Base-by-base conservation (phyloP, 37 sponge, comb jelly and placozoan species). In the Geodia barretti region DNA sequence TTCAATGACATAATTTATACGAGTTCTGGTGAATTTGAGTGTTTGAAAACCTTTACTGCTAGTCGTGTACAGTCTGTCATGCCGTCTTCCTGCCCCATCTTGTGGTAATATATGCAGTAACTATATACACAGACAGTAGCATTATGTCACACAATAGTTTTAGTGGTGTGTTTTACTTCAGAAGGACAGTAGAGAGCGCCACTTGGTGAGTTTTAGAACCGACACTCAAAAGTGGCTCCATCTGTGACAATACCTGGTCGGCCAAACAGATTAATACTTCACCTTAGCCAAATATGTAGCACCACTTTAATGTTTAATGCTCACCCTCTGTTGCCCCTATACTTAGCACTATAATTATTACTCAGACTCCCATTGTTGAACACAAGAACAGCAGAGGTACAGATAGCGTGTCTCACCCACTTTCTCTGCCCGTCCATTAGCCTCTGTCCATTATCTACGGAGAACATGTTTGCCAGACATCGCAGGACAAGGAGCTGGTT, bases 401-500 rank as follows among this genome's bases (percentile, higher is more conserved):
- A 70, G 78, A 28, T 14, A 66, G 1, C 1, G 17, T 70, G 29
- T 4, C 31, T 61, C 37, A 82, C 77, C 71, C 39, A 60, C 29
- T 75, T 75, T 60, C 72, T 64, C 28, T 80, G 39, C 3, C 35
- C 20, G 38, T 62, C n/a, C 86, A 86, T 74, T 20, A 80, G 78
- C 21, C 43, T 39, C 17, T 29, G 60, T 23, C 87, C 87, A 63
- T 17, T 20, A 39, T 69, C 39, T 25, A 68, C 24, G 29, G 83
- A 20, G 26, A 92, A 92, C 29, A 79, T 47, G 73, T 92, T 92
- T 30, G 86, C 85, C 43, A 92, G 31, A 30, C 75, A 70, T 30
- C 93, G 68, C 47, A 92, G 68, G 4, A 76, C 93, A 26, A 85
- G 75, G 25, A 79, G 66, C 40, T 79, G 77, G 61, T 92, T 92